Percentiles rank a stretch among this genome's conserved stretches.
These are phyloP conservation scores for Enteromius argenteus DNA, from an alignment of 2,797 vertebrate genomes.

Conservation along the genomic window DNA sequence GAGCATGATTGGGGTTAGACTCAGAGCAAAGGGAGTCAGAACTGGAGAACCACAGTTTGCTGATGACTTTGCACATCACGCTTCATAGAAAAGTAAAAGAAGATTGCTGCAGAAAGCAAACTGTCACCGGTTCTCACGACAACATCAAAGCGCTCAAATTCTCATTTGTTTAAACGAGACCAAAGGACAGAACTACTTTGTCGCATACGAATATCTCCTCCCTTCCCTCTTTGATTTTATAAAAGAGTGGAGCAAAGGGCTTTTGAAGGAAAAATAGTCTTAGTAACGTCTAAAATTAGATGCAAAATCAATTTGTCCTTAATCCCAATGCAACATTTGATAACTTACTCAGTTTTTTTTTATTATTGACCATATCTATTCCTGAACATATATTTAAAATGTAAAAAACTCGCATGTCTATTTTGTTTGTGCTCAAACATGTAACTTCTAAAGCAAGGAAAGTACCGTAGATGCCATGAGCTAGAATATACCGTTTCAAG, in stretches of 20 bases:
- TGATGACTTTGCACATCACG: slow-evolving; percentile 56
- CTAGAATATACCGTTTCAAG: neutral
- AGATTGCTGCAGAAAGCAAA: slow-evolving; percentile 57
- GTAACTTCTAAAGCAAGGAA: slow-evolving; percentile 4
- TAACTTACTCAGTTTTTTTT: slow-evolving; percentile 20
- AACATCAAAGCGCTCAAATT: slow-evolving; percentile 51
- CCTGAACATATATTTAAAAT: neutral
- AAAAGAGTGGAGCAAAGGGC: neutral
- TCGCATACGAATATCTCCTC: neutral
- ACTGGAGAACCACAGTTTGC: slow-evolving; percentile 45
- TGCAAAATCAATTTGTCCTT: slow-evolving; percentile 25
- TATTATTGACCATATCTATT: slow-evolving; percentile 31
- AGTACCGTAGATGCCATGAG: neutral
- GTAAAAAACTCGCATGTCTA: slow-evolving; percentile 39
- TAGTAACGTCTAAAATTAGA: slow-evolving; percentile 16
- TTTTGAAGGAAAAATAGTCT: neutral
- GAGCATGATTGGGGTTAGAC: slow-evolving; percentile 57
- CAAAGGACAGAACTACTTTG: slow-evolving; percentile 24
- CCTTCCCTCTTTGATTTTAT: slow-evolving; percentile 23
- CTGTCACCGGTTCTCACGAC: slow-evolving; percentile 28
- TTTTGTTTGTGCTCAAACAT: slow-evolving; percentile 39
- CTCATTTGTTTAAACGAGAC: slow-evolving; percentile 44
- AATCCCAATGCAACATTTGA: slow-evolving; percentile 15
- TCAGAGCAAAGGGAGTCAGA: slow-evolving; percentile 46
- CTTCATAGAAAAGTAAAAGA: slow-evolving; percentile 47